phyloP scores from a whole-genome alignment of 2,113 vertebrate genomes.

The Natator depressus region DNA sequence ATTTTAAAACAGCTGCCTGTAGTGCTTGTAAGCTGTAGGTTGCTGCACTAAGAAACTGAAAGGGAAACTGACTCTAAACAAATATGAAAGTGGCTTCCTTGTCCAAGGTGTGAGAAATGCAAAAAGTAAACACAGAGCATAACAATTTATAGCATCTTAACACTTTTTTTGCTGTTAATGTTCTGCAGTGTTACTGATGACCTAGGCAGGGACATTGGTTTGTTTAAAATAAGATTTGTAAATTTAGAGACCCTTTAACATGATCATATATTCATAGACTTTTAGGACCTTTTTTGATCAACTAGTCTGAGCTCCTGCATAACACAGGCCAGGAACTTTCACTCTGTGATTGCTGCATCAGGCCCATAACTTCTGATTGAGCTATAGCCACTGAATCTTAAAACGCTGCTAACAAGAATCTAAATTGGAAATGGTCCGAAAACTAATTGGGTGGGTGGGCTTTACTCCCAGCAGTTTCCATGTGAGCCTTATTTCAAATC shows the following conservation, averaged over 20 bases:
- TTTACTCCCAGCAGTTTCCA: not conserved
- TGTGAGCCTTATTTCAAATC: not conserved
- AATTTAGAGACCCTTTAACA: not conserved
- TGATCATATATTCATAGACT: not conserved
- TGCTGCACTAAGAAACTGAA: not conserved
- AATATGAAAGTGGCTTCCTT: not conserved
- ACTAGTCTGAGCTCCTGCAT: not conserved
- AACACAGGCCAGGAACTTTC: not conserved
- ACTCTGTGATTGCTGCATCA: not conserved
- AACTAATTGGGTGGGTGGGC: conserved; percentile 4
- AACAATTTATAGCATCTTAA: not conserved
- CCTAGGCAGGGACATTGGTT: not conserved
- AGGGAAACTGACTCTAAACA: not conserved
- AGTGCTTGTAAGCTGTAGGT: not conserved
- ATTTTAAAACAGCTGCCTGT: not conserved
- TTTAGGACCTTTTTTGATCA: not conserved
- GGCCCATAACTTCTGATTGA: fast-evolving
- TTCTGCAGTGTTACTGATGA: not conserved
- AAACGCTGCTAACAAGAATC: fast-evolving
- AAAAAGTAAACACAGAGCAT: not conserved
- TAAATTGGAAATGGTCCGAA: not conserved
- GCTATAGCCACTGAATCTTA: fast-evolving
- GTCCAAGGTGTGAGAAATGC: not conserved
- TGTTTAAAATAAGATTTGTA: not conserved
- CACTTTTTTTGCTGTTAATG: not conserved